Evolutionary conservation across 2,797 vertebrate species (phyloP).

Genomic region (Tolypeutes matacus): DNA sequence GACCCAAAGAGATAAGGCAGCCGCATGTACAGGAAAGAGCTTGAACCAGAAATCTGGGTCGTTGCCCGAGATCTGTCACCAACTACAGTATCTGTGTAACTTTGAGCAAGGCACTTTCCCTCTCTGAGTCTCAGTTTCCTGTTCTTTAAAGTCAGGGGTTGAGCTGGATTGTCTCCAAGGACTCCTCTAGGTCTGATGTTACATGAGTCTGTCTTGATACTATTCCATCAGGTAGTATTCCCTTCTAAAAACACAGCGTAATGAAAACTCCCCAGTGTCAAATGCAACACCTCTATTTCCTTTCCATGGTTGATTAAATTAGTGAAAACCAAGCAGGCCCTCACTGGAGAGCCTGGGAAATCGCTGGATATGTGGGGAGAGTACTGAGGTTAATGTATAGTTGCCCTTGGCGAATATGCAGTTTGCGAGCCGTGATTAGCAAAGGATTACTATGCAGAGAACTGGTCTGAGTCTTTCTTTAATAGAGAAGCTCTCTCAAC

Average conservation of each 20-base stretch:
- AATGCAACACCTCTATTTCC: constrained; percentile 60
- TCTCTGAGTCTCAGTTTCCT: constrained; percentile 60
- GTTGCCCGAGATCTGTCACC: constrained; percentile 61
- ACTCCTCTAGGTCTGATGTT: constrained; percentile 49
- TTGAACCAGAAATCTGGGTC: neutral
- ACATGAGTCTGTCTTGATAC: neutral
- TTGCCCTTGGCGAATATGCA: constrained; percentile 44
- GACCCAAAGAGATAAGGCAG: constrained; percentile 53
- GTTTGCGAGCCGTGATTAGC: neutral
- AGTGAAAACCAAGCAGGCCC: constrained; percentile 8
- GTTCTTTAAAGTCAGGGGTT: constrained; percentile 57
- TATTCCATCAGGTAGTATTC: constrained; percentile 54
- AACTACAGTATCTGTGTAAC: neutral
- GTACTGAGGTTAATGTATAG: neutral
- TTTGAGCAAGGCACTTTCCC: constrained; percentile 8
- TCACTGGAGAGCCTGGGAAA: constrained; percentile 61
- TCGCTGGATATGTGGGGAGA: neutral
- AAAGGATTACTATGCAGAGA: neutral
- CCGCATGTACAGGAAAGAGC: neutral
- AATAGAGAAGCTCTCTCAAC: neutral
- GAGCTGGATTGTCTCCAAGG: constrained; percentile 53
- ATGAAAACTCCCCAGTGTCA: constrained; percentile 66
- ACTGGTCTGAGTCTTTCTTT: neutral
- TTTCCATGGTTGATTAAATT: constrained; percentile 66
- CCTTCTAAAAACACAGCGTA: constrained; percentile 52